Evolutionary conservation across 2,888 invertebrate species (phyloP).

Genomic region (Cheilosia urbana): DNA sequence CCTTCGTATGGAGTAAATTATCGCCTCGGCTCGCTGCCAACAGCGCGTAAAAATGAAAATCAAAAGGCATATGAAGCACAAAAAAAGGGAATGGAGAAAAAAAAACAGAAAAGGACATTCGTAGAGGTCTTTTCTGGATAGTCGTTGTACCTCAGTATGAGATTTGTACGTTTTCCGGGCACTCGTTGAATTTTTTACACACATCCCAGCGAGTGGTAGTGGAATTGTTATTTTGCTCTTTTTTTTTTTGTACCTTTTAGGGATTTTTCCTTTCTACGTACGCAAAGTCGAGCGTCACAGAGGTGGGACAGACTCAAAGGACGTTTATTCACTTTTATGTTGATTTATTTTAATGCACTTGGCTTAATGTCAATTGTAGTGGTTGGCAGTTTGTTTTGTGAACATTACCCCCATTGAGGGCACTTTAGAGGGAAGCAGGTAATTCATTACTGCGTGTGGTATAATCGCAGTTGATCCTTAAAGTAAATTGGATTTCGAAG

Average conservation of each 20-base stretch:
- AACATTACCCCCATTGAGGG: slow-evolving; percentile 34
- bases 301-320: background rate
- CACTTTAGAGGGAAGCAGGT: background rate
- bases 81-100: background rate
- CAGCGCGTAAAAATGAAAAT: slow-evolving; percentile 50
- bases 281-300: background rate
- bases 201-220: slow-evolving; percentile 12
- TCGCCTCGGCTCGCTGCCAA: slow-evolving; percentile 16
- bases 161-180: slow-evolving; percentile 37
- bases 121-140: background rate
- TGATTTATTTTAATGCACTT: slow-evolving; percentile 66
- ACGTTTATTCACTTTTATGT: slow-evolving; percentile 34
- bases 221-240: slow-evolving; percentile 36
- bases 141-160: background rate
- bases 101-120: slow-evolving; percentile 17
- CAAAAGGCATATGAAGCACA: slow-evolving; percentile 30
- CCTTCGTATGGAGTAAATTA: slow-evolving; percentile 40
- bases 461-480: background rate
- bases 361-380: slow-evolving; percentile 59
- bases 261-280: background rate
- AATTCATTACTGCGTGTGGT: background rate
- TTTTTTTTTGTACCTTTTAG: slow-evolving; percentile 7
- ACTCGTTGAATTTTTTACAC: slow-evolving; percentile 43
- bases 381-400: slow-evolving; percentile 57
- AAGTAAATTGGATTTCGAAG: too few species aligned